Evolutionary conservation across 2,113 vertebrate genomes (phyloP), one percentile per base, ranked within the genome.

Genomic region (Crotophaga sulcirostris): DNA sequence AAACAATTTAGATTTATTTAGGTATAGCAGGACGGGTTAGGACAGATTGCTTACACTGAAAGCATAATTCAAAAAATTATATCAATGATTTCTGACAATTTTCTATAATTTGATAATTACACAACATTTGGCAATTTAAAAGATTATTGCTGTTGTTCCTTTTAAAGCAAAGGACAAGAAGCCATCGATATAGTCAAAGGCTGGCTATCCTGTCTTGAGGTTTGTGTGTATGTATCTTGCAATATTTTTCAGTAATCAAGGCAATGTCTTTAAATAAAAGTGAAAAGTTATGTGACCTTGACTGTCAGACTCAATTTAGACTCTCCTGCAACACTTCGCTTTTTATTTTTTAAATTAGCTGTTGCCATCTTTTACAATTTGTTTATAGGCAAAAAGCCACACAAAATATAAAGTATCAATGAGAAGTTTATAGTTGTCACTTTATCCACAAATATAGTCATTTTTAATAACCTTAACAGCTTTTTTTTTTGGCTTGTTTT

Each of bases 321-420:
- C 92, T 76, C 76, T 6, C n/a, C 87, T 2, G 20, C 68, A 89
- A 91, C 94, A 97, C 96, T 98, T 97, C 7, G 73, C 95, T 75
- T 97, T 97, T 98, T 97, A 97, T 98, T 98, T 98, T 98, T 98
- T 98, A 97, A 98, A 97, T 97, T 95, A 97, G 96, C 93, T 83
- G 51, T 94, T 97, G 88, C 96, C 96, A 96, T 97, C 96, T 97
- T 97, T 97, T 97, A 96, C 94, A 98, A 95, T 98, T 97, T 97
- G 96, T 97, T 96, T 94, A 86, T 86, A 93, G 89, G 94, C 93
- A 88, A 81, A 88, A 84, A 87, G 90, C 75, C 80, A 24, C 54
- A 64, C 14, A 4, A 82, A 94, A 75, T 15, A 25, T 16, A 60
- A 84, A 80, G 49, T 76, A 91, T 93, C 56, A 59, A 51, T 80